Percentiles rank a stretch among this genome's conserved stretches.
Evolutionary conservation across 2,888 invertebrate species (phyloP).

Genomic region (Galerucella nymphaeae): DNA sequence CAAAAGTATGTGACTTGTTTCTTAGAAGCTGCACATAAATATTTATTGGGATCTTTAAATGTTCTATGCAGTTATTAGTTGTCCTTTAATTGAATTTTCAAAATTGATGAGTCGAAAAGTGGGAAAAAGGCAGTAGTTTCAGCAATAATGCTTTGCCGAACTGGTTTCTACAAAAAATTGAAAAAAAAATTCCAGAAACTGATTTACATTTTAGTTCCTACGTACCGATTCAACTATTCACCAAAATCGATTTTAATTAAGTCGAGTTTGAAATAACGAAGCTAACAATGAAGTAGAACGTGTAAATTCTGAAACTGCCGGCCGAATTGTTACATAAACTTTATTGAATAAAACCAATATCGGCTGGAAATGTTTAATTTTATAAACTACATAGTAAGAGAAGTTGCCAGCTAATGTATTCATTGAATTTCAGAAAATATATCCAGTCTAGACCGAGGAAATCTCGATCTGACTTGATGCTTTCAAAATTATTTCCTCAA

Average conservation of each 20-base stretch:
- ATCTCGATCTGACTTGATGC: slow-evolving; percentile 20
- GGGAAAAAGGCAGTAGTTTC: no score
- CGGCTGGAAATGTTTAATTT: not conserved
- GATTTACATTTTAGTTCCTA: not conserved
- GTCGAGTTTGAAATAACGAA: not conserved
- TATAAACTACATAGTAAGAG: not conserved
- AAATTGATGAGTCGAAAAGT: no score
- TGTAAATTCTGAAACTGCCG: not conserved
- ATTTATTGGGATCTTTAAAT: no score
- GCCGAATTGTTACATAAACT: not conserved
- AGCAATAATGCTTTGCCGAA: no score
- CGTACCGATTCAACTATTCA: not conserved
- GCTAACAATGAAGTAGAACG: not conserved
- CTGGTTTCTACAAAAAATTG: not conserved
- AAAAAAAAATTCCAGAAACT: not conserved
- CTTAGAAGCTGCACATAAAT: not conserved
- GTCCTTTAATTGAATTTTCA: no score
- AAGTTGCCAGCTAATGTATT: not conserved
- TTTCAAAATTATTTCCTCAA: slow-evolving; percentile 29
- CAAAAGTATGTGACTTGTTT: not conserved
- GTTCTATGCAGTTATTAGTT: no score
- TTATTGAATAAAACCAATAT: slow-evolving; percentile 6
- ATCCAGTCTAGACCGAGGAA: slow-evolving; percentile 27
- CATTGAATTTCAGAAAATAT: slow-evolving; percentile 15
- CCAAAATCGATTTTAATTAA: slow-evolving; percentile 1